These are phyloP conservation scores for Apodemia hepburni DNA, from an alignment of 2,888 invertebrate species.

Conservation along the genomic window DNA sequence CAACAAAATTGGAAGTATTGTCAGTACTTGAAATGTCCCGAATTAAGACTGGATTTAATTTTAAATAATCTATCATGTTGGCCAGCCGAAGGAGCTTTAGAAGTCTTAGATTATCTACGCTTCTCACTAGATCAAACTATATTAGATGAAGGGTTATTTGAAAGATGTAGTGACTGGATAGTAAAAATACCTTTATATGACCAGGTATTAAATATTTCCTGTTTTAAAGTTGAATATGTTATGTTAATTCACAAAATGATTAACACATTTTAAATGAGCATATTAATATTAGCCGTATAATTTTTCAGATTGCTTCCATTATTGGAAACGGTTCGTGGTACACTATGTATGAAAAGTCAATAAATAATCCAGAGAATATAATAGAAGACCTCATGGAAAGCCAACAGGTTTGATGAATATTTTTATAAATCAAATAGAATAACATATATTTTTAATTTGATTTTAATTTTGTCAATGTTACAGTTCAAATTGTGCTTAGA, in stretches of 20 bases:
- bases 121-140: conserved; percentile 55
- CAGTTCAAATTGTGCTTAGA: conserved; percentile 84
- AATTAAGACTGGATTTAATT: conserved; percentile 72
- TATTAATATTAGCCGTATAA: too few relatives aligned
- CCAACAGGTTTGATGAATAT: conserved; percentile 58
- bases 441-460: too few relatives aligned
- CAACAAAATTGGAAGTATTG: conserved; percentile 73
- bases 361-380: conserved; percentile 73
- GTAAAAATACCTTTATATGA: conserved; percentile 83
- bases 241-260: too few relatives aligned
- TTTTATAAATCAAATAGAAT: conserved; percentile 10
- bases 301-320: conserved; percentile 74
- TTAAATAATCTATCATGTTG: conserved; percentile 76
- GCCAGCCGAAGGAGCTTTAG: conserved; percentile 78
- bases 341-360: conserved; percentile 75
- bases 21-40: conserved; percentile 69
- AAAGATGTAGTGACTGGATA: conserved; percentile 78
- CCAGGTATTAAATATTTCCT: conserved; percentile 56
- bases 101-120: conserved; percentile 72
- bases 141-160: conserved; percentile 60
- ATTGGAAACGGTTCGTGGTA: conserved; percentile 81
- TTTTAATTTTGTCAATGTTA: conserved; percentile 41
- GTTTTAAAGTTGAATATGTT: too few relatives aligned
- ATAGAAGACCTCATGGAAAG: conserved; percentile 77
- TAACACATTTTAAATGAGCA: too few relatives aligned